Base-by-base conservation (phyloP, 2,888 invertebrate genomes). In the Brachycybe producta region DNA sequence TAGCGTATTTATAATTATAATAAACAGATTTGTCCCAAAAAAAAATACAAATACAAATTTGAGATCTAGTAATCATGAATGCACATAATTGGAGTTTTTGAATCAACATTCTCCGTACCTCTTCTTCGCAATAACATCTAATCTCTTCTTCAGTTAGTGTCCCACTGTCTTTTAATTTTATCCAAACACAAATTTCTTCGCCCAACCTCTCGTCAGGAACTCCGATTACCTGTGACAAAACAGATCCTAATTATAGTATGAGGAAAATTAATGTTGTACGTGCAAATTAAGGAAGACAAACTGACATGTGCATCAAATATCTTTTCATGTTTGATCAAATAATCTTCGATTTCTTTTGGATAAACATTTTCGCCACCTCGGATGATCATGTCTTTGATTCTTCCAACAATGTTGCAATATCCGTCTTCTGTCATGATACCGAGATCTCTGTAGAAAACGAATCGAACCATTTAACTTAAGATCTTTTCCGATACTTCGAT, bases 351-450 rank as follows among this genome's bases (percentile, higher is more conserved):
- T 58, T 73, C 72, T 38, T 64, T 61, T 1, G 74, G 73, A 59
- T 72, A 84, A 51, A 87, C 79, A 62, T 86, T 86, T 67, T 85
- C 84, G 26, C 86, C 86, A 0, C 85, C 85, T 52, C 84, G 67
- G 35, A 84, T 81, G 30, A 86, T 77, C 69, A 85, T 76, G 55
- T 86, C 85, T 61, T 84, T 85, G 3, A 80, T 61, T 40, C 85
- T 69, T 0, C 85, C 86, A 4, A 82, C 76, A 34, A 86, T 73
- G 52, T 70, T 68, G 0, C 79, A 80, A 62, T 82, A 83, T 0
- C 85, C 84, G 54, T 80, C 41, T 34, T 53, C 45, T 23, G 32
- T 40, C 32, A 49, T 17, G 1, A 21, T 32, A 2, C 39, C 53
- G 4, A 53, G 27, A 44, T 53, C 53, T 1, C 53, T 53, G 21